These are phyloP conservation scores for Brachyptera putata DNA, from an alignment of 2,888 invertebrate genomes.

Conservation along the genomic window DNA sequence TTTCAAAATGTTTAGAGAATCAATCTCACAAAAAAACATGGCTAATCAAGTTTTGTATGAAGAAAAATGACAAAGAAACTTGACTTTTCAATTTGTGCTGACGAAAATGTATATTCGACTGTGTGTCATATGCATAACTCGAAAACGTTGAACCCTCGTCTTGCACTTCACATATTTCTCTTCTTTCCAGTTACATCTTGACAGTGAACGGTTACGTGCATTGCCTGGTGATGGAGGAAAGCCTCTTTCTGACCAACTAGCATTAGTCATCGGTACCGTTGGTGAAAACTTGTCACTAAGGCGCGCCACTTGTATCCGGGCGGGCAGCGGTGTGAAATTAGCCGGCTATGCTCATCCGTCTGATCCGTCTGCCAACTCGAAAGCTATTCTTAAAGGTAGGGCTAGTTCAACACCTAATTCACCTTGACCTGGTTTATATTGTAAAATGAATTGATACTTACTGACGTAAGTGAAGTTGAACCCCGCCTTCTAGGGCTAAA, in stretches of 20 bases:
- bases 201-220: conserved; percentile 62
- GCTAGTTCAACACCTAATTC: neutral
- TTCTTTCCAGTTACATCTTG: conserved; percentile 60
- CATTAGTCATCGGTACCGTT: conserved; percentile 78
- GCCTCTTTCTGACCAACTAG: conserved; percentile 73
- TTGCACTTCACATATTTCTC: too few relatives aligned
- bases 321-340: conserved; percentile 51
- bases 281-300: conserved; percentile 86
- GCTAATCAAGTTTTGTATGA: too few relatives aligned
- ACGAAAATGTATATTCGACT: too few relatives aligned
- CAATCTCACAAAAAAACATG: too few relatives aligned
- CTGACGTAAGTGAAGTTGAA: too few relatives aligned
- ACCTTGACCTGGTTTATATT: neutral
- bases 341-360: conserved; percentile 75
- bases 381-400: too few relatives aligned
- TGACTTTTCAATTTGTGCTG: too few relatives aligned
- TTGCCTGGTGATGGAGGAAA: conserved; percentile 62
- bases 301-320: conserved; percentile 71
- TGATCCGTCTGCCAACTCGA: neutral
- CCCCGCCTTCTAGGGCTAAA: too few relatives aligned
- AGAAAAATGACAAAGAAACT: too few relatives aligned
- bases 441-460: neutral
- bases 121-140: too few relatives aligned
- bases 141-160: too few relatives aligned
- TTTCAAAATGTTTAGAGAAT: too few relatives aligned